phyloP scores from a whole-genome alignment of 2,888 invertebrate genomes.

The Corbicula japonica region DNA sequence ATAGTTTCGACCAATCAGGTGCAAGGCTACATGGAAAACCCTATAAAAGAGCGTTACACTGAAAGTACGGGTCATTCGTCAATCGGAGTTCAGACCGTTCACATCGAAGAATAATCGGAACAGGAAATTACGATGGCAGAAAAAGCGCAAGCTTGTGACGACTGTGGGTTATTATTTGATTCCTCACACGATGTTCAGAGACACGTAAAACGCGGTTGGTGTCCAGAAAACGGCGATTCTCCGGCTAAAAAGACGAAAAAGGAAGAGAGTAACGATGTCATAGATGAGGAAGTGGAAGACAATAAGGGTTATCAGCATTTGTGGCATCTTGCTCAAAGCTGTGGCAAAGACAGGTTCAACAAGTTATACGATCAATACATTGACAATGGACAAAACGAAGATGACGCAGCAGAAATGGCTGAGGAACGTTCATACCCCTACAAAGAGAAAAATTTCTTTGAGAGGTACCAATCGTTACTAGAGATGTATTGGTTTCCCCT shows the following conservation, averaged over 20 bases:
- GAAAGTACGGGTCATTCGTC: conserved; percentile 6
- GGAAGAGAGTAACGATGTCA: neutral
- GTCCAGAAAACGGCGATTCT: conserved; percentile 16
- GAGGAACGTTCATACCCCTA: conserved; percentile 28
- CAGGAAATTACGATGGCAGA: conserved; percentile 21
- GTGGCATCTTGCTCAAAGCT: conserved; percentile 22
- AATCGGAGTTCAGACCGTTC: conserved; percentile 20
- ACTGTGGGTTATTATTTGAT: conserved; percentile 42
- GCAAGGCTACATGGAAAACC: neutral
- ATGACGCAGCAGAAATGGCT: conserved; percentile 32
- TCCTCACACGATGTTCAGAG: conserved; percentile 18
- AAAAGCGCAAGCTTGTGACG: conserved; percentile 36
- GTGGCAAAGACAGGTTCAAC: conserved; percentile 23
- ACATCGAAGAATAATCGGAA: conserved; percentile 16
- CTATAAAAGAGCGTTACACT: conserved; percentile 27
- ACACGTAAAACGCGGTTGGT: conserved; percentile 23
- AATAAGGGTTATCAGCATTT: conserved; percentile 26
- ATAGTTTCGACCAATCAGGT: conserved; percentile 22
- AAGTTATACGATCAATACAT: conserved; percentile 42
- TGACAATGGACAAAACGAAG: conserved; percentile 30
- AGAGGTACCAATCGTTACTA: conserved; percentile 11
- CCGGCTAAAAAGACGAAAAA: neutral
- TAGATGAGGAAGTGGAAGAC: conserved; percentile 27
- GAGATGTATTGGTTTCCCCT: conserved; percentile 25
- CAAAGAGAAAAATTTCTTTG: conserved; percentile 29